Conservation (phyloP, 2,888 invertebrate species). For the Drosophila meridionalis region DNA sequence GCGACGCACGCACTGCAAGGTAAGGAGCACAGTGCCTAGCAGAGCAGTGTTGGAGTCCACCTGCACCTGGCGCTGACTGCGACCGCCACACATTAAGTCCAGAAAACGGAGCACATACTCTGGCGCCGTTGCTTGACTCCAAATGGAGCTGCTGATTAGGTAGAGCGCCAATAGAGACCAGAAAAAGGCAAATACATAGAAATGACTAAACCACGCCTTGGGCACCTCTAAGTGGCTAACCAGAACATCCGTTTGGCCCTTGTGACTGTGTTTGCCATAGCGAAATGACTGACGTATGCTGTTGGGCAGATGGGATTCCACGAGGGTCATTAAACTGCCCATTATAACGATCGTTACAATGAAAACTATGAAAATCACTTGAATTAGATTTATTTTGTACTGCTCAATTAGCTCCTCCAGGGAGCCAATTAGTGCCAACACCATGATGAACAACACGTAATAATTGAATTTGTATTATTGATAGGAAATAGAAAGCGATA, state of each 20-base stretch:
- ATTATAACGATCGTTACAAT: constrained; percentile 85
- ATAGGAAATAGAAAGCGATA: constrained; percentile 27
- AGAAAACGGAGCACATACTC: constrained; percentile 83
- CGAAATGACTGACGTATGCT: constrained; percentile 88
- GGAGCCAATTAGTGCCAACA: constrained; percentile 26
- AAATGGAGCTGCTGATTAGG: constrained; percentile 81
- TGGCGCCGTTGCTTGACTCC: constrained; percentile 85
- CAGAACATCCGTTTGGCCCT: constrained; percentile 84
- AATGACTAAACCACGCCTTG: constrained; percentile 92
- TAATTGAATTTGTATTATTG: constrained; percentile 18
- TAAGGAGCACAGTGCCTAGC: constrained; percentile 88
- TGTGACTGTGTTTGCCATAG: constrained; percentile 90
- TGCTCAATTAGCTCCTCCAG: constrained; percentile 60
- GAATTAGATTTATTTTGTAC: constrained; percentile 78
- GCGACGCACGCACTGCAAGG: constrained; percentile 90
- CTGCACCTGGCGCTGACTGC: constrained; percentile 79
- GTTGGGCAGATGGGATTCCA: constrained; percentile 89
- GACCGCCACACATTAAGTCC: constrained; percentile 85
- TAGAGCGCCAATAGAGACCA: constrained; percentile 85
- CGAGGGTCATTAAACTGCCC: constrained; percentile 88
- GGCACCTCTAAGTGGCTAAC: constrained; percentile 88
- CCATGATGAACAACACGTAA: constrained; percentile 30
- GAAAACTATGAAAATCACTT: constrained; percentile 81
- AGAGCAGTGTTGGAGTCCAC: constrained; percentile 85
- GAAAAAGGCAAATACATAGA: constrained; percentile 90